phyloP scores from a whole-genome alignment of 2,888 invertebrate species.

The Lasioglossum calceatum region DNA sequence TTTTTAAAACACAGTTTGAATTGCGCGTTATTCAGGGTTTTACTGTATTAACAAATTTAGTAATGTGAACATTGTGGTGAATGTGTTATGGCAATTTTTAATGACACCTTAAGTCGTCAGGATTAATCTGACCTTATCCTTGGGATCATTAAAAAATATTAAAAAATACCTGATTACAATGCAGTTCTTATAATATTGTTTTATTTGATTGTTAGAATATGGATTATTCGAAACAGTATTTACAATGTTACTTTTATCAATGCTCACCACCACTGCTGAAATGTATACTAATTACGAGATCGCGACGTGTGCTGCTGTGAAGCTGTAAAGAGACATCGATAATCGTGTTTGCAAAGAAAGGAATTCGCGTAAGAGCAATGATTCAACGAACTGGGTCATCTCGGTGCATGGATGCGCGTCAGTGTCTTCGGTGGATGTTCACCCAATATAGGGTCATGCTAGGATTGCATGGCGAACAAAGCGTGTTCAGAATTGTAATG shows the following conservation, averaged over 20 bases:
- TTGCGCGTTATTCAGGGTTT: too few species aligned
- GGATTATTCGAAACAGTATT: not conserved
- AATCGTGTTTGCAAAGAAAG: slow-evolving; percentile 22
- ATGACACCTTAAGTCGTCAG: too few species aligned
- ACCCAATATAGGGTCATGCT: slow-evolving; percentile 47
- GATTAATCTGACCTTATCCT: too few species aligned
- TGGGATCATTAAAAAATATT: too few species aligned
- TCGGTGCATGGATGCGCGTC: slow-evolving; percentile 54
- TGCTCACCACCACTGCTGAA: not conserved
- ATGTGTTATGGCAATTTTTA: too few species aligned
- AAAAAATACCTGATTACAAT: too few species aligned
- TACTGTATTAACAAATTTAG: too few species aligned
- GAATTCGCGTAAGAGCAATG: slow-evolving; percentile 41
- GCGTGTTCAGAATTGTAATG: slow-evolving; percentile 52
- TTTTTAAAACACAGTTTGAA: too few species aligned
- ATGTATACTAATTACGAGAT: not conserved
- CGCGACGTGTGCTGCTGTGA: slow-evolving; percentile 9
- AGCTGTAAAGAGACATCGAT: slow-evolving; percentile 9
- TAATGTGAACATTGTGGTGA: too few species aligned
- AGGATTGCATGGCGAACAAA: slow-evolving; percentile 55
- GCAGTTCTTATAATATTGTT: not conserved
- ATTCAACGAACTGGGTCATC: slow-evolving; percentile 65
- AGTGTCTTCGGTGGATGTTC: slow-evolving; percentile 48
- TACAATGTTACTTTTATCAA: not conserved
- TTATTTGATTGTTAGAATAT: not conserved